These are phyloP conservation scores for Chauna torquata DNA, from an alignment of 2,113 vertebrate genomes.

Conservation along the genomic window DNA sequence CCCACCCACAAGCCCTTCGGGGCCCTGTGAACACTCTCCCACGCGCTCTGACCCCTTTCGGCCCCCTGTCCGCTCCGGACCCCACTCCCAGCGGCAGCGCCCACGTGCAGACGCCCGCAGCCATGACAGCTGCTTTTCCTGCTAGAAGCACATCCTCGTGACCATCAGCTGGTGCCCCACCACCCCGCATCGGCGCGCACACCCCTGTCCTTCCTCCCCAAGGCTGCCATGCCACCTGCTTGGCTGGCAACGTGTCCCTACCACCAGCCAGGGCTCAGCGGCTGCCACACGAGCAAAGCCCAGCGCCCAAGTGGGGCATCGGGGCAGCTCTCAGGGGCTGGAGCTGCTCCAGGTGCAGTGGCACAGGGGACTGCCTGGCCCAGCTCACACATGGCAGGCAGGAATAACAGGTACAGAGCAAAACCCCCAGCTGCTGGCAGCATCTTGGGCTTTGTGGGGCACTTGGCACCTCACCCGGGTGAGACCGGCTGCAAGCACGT, in stretches of 20 bases:
- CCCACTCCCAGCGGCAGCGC: not conserved
- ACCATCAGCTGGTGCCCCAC: not conserved
- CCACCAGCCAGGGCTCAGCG: not conserved
- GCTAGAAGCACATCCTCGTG: not conserved
- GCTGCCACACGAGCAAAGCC: accelerated
- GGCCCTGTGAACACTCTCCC: accelerated
- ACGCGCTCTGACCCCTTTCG: accelerated
- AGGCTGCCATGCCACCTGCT: not conserved
- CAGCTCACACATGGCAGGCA: accelerated
- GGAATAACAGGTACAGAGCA: not conserved
- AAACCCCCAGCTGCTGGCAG: not conserved
- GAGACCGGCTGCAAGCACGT: not conserved
- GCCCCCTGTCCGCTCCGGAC: not conserved
- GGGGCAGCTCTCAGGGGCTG: accelerated
- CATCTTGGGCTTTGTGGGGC: not conserved
- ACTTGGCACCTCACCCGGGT: not conserved
- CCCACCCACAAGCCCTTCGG: accelerated
- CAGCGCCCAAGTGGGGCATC: accelerated
- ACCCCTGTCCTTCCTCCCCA: not conserved
- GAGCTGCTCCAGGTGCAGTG: not conserved
- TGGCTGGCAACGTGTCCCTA: not conserved
- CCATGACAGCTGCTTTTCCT: not conserved
- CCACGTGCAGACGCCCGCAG: not conserved
- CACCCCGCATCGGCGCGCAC: accelerated
- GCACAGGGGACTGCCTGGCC: accelerated